A percentile compares a stretch with the other conserved stretches of the same genome.
These are phyloP conservation scores for Hoplias malabaricus DNA, from an alignment of 2,113 vertebrate genomes.

Conservation along the genomic window DNA sequence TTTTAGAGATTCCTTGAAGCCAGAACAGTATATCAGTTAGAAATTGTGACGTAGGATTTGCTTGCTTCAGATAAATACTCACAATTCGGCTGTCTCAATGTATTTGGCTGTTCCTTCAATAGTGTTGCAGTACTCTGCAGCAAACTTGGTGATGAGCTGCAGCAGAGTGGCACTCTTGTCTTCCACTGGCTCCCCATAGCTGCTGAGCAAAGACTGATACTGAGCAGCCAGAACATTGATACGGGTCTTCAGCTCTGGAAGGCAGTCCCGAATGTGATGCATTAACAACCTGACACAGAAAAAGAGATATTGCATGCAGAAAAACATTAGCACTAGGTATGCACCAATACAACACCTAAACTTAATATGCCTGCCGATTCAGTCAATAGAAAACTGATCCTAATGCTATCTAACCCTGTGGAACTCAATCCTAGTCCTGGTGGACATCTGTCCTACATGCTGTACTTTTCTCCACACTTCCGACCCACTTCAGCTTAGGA, in stretches of 20 bases:
- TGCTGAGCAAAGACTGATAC: conserved; percentile 93
- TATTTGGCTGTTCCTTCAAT: conserved; percentile 99
- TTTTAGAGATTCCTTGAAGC: background rate
- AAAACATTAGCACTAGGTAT: background rate
- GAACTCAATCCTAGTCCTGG: no score
- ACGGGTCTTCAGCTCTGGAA: conserved; percentile 95
- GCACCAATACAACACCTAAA: no score
- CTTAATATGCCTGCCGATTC: no score
- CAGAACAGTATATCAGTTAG: background rate
- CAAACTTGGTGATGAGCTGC: conserved; percentile 98
- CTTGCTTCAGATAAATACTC: conserved; percentile 65
- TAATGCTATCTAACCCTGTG: no score
- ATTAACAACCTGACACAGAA: conserved; percentile 82
- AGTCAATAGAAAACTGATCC: no score
- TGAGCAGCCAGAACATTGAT: conserved; percentile 96
- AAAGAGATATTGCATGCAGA: background rate
- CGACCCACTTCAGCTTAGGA: no score
- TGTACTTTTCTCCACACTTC: no score
- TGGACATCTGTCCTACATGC: no score
- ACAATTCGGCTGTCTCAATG: conserved; percentile 97
- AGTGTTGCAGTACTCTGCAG: conserved; percentile 96
- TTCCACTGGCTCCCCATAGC: conserved; percentile 94
- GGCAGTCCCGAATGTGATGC: conserved; percentile 98
- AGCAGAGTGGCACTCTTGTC: conserved; percentile 93
- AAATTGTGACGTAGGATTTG: background rate